Percentiles rank a stretch among this genome's conserved stretches.
Conservation (phyloP, 2,113 vertebrate genomes). For the Bolborhynchus lineola region DNA sequence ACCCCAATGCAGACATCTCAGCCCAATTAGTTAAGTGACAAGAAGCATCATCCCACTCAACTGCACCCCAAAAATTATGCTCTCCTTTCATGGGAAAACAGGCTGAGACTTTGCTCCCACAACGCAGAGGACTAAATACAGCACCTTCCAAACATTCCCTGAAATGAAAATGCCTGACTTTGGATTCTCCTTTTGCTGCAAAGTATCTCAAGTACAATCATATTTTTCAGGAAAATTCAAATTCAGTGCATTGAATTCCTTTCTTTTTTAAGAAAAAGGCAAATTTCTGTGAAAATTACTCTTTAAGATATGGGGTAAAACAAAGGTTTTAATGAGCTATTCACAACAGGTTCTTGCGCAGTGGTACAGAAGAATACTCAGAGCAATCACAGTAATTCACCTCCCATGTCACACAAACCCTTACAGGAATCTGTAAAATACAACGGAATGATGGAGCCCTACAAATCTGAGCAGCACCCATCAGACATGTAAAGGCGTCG, state of each 20-base stretch:
- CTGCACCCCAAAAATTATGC: neutral
- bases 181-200: neutral
- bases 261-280: neutral
- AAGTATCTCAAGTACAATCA: slow-evolving; percentile 22
- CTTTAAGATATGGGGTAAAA: neutral
- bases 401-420: neutral
- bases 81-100: neutral
- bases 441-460: neutral
- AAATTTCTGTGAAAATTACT: neutral
- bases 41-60: neutral
- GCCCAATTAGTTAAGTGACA: neutral
- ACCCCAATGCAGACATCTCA: neutral
- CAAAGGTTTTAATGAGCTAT: neutral
- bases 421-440: neutral
- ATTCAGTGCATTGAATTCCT: neutral
- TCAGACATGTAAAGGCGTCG: slow-evolving; percentile 40
- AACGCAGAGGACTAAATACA: neutral
- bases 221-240: slow-evolving; percentile 53
- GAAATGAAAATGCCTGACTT: neutral
- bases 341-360: neutral
- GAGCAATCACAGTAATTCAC: neutral
- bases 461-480: slow-evolving; percentile 36
- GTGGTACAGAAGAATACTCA: neutral
- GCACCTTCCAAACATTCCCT: neutral
- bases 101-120: neutral